These are phyloP conservation scores for Leptinotarsa lineolata DNA, from an alignment of 1,140 invertebrate genomes.

Conservation along the genomic window DNA sequence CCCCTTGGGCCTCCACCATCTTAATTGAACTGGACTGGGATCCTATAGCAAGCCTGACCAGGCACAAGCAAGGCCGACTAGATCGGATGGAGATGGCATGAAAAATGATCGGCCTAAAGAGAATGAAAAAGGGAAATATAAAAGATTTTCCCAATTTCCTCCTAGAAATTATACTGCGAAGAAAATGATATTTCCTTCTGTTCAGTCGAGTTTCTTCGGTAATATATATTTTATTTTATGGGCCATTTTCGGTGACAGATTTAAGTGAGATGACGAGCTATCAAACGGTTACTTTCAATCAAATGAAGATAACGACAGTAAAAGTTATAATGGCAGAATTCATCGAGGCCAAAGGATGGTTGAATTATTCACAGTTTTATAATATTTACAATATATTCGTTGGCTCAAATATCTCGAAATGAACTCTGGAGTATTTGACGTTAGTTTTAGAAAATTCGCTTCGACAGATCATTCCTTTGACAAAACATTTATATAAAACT, in stretches of 20 bases:
- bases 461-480: too few relatives aligned
- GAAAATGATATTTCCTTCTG: neutral
- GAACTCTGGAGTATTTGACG: too few relatives aligned
- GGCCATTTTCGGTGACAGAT: neutral
- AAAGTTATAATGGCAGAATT: too few relatives aligned
- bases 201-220: neutral
- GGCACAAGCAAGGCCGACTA: conserved; percentile 30
- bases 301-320: too few relatives aligned
- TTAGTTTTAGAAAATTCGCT: too few relatives aligned
- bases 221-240: neutral
- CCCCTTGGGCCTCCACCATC: conserved; percentile 46
- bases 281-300: too few relatives aligned
- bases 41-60: conserved; percentile 35
- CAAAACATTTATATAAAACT: too few relatives aligned
- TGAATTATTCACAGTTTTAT: too few relatives aligned
- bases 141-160: conserved; percentile 56
- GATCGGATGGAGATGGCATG: conserved; percentile 53
- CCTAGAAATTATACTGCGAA: conserved; percentile 50
- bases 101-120: conserved; percentile 55
- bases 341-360: too few relatives aligned
- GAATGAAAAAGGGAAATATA: conserved; percentile 53
- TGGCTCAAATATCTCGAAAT: too few relatives aligned
- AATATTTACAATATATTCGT: too few relatives aligned
- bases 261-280: too few relatives aligned
- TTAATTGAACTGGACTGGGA: conserved; percentile 51